These are phyloP conservation scores for Burhinus bistriatus DNA, from an alignment of 2,113 vertebrate genomes.

Conservation along the genomic window DNA sequence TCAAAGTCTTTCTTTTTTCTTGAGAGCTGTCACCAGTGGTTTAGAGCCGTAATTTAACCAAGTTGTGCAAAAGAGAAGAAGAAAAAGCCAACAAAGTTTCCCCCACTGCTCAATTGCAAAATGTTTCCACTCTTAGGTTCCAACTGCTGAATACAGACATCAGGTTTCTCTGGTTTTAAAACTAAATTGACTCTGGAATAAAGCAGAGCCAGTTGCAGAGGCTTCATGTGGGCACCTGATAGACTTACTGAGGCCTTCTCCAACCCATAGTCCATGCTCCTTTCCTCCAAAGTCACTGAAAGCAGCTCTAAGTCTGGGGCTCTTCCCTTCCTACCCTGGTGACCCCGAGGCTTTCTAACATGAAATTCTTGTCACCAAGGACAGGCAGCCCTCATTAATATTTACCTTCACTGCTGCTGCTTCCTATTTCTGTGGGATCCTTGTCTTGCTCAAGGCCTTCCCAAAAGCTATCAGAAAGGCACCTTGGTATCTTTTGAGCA, in stretches of 20 bases:
- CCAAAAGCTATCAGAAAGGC: not conserved
- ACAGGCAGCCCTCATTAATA: not conserved
- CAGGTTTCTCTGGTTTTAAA: constrained; percentile 20
- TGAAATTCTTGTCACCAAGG: not conserved
- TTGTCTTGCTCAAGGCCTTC: not conserved
- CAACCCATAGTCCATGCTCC: not conserved
- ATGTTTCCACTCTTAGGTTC: constrained; percentile 13
- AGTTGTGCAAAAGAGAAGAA: not conserved
- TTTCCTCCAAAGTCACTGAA: not conserved
- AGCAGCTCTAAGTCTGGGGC: not conserved
- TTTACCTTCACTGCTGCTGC: not conserved
- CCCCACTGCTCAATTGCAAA: not conserved
- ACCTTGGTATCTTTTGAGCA: not conserved
- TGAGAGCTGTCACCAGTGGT: not conserved
- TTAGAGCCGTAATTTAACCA: constrained; percentile 27
- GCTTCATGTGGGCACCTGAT: not conserved
- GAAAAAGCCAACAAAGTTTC: not conserved
- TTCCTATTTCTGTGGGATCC: not conserved
- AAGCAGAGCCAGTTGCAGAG: not conserved
- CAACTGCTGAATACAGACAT: not conserved
- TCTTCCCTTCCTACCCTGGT: not conserved
- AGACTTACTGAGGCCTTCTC: not conserved
- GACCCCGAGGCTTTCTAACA: not conserved
- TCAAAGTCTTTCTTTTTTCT: not conserved
- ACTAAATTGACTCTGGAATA: not conserved